phyloP scores from a whole-genome alignment of 2,113 vertebrate species.

The Hypomesus transpacificus region DNA sequence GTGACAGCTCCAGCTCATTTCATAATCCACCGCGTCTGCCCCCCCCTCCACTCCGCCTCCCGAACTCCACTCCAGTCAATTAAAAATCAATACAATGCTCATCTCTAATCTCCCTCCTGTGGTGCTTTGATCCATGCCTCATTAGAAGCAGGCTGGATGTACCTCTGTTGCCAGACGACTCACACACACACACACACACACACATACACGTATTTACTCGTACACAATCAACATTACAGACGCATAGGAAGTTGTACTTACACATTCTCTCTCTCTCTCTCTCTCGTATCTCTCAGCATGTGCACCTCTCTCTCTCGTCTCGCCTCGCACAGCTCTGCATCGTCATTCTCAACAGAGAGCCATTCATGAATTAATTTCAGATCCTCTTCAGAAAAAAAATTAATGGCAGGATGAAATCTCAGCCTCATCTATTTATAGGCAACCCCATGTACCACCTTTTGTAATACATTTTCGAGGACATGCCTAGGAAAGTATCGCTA shows the following conservation, averaged over 20 bases:
- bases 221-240: not conserved
- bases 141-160: conserved; percentile 43
- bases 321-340: not conserved
- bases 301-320: not conserved
- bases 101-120: conserved; percentile 50
- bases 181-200: not conserved
- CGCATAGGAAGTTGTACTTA: not conserved
- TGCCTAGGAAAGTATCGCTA: no score
- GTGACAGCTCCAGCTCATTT: conserved; percentile 48
- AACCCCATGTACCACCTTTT: no score
- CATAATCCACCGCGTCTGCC: conserved; percentile 30
- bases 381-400: not conserved
- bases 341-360: conserved; percentile 3
- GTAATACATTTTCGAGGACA: no score
- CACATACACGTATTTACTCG: not conserved
- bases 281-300: not conserved
- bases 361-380: conserved; percentile 13
- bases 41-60: not conserved
- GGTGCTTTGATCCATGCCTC: conserved; percentile 48
- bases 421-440: no score
- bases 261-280: not conserved
- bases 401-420: not conserved
- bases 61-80: conserved; percentile 37
- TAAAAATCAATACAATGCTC: conserved; percentile 58
- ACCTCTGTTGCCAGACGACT: conserved; percentile 38